Evolutionary conservation across 2,113 vertebrate genomes (phyloP).

Genomic region (Chaetodon auriga): DNA sequence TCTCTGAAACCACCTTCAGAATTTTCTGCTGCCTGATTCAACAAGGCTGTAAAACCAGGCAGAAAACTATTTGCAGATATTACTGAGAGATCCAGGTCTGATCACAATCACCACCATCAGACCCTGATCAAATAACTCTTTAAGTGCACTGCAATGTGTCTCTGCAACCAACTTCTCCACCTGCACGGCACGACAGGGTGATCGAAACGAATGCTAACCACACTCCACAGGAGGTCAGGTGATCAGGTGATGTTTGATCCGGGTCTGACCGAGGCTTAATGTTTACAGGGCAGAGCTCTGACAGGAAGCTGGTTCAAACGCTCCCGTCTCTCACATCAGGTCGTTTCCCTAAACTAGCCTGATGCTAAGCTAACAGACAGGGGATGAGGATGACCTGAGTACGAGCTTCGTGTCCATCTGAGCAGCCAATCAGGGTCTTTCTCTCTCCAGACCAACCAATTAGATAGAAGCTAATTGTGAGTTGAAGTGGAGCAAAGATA

Average conservation of each 20-base stretch:
- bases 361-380: too few species aligned
- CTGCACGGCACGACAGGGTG: not conserved
- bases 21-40: too few species aligned
- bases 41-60: too few species aligned
- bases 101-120: not conserved
- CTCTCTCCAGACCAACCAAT: not conserved
- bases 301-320: not conserved
- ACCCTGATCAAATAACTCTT: not conserved
- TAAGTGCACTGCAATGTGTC: too few species aligned
- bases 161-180: not conserved
- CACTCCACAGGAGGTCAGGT: not conserved
- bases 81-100: not conserved
- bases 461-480: too few species aligned
- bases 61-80: not conserved
- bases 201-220: not conserved
- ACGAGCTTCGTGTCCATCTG: not conserved
- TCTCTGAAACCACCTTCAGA: not conserved
- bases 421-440: slow-evolving; percentile 5
- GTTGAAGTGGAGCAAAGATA: too few species aligned
- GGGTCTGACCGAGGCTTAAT: not conserved
- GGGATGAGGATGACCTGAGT: not conserved
- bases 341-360: not conserved
- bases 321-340: not conserved
- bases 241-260: not conserved
- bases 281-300: slow-evolving; percentile 16